A percentile compares a stretch with the other conserved stretches of the same genome.
Evolutionary conservation across 2,113 vertebrate species (phyloP).

Genomic region (Nibea albiflora): DNA sequence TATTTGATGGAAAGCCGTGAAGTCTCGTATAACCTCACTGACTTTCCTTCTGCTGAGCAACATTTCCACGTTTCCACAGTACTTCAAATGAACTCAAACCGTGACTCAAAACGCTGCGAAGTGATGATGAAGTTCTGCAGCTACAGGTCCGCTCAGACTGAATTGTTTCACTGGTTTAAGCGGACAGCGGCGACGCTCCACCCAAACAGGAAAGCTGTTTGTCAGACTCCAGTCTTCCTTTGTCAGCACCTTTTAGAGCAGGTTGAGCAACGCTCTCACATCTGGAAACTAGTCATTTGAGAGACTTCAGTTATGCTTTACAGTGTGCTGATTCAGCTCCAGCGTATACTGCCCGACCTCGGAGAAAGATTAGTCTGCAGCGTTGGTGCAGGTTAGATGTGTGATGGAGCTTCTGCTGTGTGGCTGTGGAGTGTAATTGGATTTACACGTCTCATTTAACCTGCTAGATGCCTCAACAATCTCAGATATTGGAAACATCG

Average conservation of each 20-base stretch:
- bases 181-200: background rate
- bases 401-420: conserved; percentile 50
- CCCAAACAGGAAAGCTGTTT: background rate
- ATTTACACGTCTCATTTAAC: conserved; percentile 72
- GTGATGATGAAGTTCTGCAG: background rate
- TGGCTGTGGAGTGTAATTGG: conserved; percentile 57
- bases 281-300: conserved; percentile 62
- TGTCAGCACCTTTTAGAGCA: conserved; percentile 51
- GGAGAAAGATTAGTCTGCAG: conserved; percentile 52
- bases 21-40: too few species aligned
- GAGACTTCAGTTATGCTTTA: conserved; percentile 54
- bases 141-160: background rate
- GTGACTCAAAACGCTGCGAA: background rate
- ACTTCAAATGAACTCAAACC: background rate
- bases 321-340: conserved; percentile 67
- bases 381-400: conserved; percentile 42
- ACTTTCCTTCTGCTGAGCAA: background rate
- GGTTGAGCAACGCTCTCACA: conserved; percentile 37
- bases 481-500: conserved; percentile 44
- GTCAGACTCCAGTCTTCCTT: conserved; percentile 30
- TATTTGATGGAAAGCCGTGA: too few species aligned
- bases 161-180: conserved; percentile 14
- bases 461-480: conserved; percentile 46
- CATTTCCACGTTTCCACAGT: background rate
- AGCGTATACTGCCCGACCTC: background rate